Evolutionary conservation across 2,113 vertebrate species (phyloP).

Genomic region (Austrofundulus limnaeus): DNA sequence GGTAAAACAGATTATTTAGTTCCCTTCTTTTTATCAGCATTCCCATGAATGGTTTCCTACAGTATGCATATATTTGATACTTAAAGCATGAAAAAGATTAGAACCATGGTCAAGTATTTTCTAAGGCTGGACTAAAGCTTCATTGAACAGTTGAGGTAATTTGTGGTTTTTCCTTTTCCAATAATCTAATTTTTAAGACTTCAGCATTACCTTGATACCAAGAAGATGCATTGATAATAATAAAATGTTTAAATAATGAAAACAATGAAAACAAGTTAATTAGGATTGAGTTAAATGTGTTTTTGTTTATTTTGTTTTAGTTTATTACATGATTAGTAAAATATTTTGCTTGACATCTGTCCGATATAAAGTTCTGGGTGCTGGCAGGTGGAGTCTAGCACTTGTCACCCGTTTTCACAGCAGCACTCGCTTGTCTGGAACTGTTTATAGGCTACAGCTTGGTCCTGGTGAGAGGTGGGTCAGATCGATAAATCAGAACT

Average conservation of each 20-base stretch:
- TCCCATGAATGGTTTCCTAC: no score
- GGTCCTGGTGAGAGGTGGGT: slow-evolving; percentile 53
- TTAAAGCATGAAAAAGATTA: no score
- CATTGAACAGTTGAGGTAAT: neutral
- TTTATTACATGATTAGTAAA: neutral
- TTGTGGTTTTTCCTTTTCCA: no score
- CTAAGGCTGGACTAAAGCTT: neutral
- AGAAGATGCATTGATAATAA: neutral
- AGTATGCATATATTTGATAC: no score
- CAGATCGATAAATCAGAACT: slow-evolving; percentile 78
- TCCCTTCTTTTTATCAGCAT: no score
- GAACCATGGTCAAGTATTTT: neutral
- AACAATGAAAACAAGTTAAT: neutral
- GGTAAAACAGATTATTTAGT: no score
- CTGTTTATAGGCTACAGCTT: slow-evolving; percentile 22
- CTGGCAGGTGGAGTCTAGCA: slow-evolving; percentile 27
- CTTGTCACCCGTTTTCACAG: slow-evolving; percentile 29
- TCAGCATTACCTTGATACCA: no score
- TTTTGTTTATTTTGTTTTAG: neutral
- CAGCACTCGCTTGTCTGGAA: slow-evolving; percentile 29
- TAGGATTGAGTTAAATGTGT: neutral
- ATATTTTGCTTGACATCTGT: neutral
- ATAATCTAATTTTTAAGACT: no score
- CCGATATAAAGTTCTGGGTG: slow-evolving; percentile 9
- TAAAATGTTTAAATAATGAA: neutral